A percentile compares a stretch with the other conserved stretches of the same genome.
Evolutionary conservation across 2,888 invertebrate species (phyloP).

Genomic region (Drosophila eohydei): DNA sequence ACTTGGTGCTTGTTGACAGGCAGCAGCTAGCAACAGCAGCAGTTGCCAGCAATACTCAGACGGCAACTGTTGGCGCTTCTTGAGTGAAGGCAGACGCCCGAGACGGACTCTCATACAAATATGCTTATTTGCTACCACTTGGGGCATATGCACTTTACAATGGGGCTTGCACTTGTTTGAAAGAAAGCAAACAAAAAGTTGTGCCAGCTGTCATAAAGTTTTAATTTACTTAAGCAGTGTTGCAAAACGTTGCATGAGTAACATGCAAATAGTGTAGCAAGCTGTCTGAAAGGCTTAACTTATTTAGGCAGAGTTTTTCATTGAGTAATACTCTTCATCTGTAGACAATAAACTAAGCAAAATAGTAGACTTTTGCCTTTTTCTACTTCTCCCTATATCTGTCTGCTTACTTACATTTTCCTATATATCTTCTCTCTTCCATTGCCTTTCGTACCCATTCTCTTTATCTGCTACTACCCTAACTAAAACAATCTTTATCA

Average conservation of each 20-base stretch:
- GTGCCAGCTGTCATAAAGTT: background rate
- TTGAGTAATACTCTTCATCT: background rate
- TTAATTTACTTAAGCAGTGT: background rate
- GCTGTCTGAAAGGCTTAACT: background rate
- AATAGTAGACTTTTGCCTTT: background rate
- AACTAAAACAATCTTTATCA: background rate
- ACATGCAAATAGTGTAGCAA: constrained; percentile 4
- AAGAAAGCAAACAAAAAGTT: background rate
- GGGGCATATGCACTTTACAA: constrained; percentile 23
- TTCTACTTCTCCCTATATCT: background rate
- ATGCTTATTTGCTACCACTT: constrained; percentile 9
- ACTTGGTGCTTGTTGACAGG: constrained; percentile 70
- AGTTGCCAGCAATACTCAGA: constrained; percentile 50
- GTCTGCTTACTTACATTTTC: background rate
- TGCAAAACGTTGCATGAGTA: background rate
- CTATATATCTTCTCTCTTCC: background rate
- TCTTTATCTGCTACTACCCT: too few species aligned
- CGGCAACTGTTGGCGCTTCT: constrained; percentile 72
- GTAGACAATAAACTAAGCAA: background rate
- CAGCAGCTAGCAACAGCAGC: constrained; percentile 38
- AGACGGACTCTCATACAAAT: constrained; percentile 41
- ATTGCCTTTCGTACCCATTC: too few species aligned
- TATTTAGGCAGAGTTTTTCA: background rate
- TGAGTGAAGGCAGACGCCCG: constrained; percentile 61
- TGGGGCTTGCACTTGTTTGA: background rate